These are phyloP conservation scores for Rotaria sp. DNA, from an alignment of 2,888 invertebrate genomes.

Conservation along the genomic window DNA sequence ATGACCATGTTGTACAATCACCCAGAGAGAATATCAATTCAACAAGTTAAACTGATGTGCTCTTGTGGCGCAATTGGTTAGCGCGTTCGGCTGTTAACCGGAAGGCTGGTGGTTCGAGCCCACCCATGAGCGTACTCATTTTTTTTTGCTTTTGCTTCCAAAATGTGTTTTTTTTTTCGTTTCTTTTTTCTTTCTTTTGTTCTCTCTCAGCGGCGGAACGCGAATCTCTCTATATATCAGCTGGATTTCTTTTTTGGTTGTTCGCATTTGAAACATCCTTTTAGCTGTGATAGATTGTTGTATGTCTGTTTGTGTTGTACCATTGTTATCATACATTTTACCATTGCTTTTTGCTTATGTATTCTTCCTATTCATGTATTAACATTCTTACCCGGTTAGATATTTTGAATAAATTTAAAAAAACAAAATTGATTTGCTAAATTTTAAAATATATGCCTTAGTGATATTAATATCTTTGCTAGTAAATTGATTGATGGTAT, in stretches of 20 bases:
- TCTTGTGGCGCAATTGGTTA: conserved; percentile 29
- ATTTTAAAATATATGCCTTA: background rate
- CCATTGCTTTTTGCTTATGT: background rate
- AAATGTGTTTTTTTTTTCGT: background rate
- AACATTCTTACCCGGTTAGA: conserved; percentile 1
- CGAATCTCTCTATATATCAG: background rate
- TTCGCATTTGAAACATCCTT: background rate
- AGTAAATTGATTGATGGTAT: background rate
- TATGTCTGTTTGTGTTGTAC: background rate
- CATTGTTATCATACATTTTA: background rate
- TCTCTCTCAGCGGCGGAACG: background rate
- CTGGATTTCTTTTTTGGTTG: background rate
- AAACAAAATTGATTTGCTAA: background rate
- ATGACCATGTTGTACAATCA: conserved; percentile 11
- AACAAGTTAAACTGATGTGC: background rate
- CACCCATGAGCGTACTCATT: conserved; percentile 20
- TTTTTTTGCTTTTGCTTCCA: background rate
- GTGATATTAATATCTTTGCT: background rate
- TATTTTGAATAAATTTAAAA: background rate
- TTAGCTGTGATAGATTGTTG: background rate
- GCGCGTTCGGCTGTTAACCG: conserved; percentile 31
- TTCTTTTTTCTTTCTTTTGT: background rate
- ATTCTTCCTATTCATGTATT: background rate
- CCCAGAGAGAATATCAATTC: conserved; percentile 7
- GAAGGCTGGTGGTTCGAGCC: conserved; percentile 29